phyloP scores from a whole-genome alignment of 2,797 vertebrate genomes.

The Enteromius afrohamiltoni region DNA sequence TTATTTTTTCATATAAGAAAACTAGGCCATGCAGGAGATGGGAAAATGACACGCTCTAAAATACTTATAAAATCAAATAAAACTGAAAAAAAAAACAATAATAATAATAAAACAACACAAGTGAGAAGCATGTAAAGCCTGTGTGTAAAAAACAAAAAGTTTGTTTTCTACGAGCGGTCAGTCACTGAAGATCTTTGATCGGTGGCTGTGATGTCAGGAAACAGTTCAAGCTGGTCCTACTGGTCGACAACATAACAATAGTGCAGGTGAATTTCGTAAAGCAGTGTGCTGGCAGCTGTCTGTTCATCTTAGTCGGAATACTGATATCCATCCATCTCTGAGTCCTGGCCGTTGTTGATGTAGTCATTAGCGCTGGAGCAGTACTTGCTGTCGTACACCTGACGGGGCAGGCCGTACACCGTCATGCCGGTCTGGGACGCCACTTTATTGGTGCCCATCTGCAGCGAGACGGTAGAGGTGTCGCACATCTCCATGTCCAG shows the following conservation, averaged over 20 bases:
- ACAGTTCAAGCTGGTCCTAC: slow-evolving; percentile 42
- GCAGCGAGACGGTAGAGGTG: slow-evolving; percentile 87
- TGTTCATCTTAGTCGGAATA: slow-evolving; percentile 79
- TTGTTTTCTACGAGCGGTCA: slow-evolving; percentile 20
- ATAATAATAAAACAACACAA: not conserved
- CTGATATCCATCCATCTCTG: slow-evolving; percentile 83
- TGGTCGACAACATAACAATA: slow-evolving; percentile 28
- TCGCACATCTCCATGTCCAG: slow-evolving; percentile 92
- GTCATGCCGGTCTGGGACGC: slow-evolving; percentile 94
- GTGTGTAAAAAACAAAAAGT: slow-evolving; percentile 34
- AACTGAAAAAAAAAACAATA: not conserved
- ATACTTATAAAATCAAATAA: slow-evolving; percentile 1
- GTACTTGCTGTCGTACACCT: slow-evolving; percentile 94
- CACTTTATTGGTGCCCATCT: slow-evolving; percentile 96
- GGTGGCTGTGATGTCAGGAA: slow-evolving; percentile 18
- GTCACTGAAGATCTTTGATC: slow-evolving; percentile 21
- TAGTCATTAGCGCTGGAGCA: slow-evolving; percentile 79
- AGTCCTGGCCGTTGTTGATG: slow-evolving; percentile 74
- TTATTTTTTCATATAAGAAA: slow-evolving; percentile 28
- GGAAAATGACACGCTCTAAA: slow-evolving; percentile 38
- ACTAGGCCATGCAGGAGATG: slow-evolving; percentile 31
- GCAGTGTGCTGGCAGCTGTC: slow-evolving; percentile 12
- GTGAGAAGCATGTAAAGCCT: slow-evolving; percentile 50
- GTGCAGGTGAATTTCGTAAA: slow-evolving; percentile 39
- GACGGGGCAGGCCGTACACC: slow-evolving; percentile 89